Percentiles rank a stretch among this genome's conserved stretches.
Conservation (phyloP, 2,888 invertebrate genomes). For the Epinotia nisella region DNA sequence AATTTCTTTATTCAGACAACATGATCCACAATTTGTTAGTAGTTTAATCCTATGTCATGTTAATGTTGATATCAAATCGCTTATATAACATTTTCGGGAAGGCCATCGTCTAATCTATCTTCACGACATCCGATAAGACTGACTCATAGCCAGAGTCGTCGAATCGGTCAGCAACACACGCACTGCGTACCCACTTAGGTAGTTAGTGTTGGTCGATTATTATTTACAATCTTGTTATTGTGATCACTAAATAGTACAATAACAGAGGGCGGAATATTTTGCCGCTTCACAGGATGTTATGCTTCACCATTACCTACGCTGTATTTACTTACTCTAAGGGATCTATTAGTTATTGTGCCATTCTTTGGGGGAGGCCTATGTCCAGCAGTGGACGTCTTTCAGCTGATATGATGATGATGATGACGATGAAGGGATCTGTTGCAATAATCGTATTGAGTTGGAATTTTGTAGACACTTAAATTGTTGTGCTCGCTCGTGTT, state of each 20-base stretch:
- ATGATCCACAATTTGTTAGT: no score
- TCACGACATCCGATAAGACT: not conserved
- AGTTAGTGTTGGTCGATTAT: constrained; percentile 9
- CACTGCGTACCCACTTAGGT: not conserved
- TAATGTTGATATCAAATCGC: no score
- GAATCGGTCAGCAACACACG: not conserved
- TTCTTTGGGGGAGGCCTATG: no score
- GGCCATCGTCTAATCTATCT: no score
- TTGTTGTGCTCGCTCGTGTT: not conserved
- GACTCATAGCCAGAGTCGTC: not conserved
- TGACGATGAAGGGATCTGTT: not conserved
- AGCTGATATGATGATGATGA: no score
- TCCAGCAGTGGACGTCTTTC: no score
- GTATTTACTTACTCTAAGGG: not conserved
- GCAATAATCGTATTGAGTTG: not conserved
- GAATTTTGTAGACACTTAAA: not conserved
- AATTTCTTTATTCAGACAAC: no score
- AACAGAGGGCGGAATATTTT: constrained; percentile 23
- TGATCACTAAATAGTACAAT: not conserved
- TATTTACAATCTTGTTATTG: constrained; percentile 26
- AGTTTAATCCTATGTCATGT: no score
- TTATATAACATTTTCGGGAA: no score
- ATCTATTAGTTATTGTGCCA: not conserved
- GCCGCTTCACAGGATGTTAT: constrained; percentile 15
- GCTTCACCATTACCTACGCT: not conserved